These are phyloP conservation scores for Centroberyx gerrardi DNA, from an alignment of 2,797 vertebrate genomes.

Conservation along the genomic window DNA sequence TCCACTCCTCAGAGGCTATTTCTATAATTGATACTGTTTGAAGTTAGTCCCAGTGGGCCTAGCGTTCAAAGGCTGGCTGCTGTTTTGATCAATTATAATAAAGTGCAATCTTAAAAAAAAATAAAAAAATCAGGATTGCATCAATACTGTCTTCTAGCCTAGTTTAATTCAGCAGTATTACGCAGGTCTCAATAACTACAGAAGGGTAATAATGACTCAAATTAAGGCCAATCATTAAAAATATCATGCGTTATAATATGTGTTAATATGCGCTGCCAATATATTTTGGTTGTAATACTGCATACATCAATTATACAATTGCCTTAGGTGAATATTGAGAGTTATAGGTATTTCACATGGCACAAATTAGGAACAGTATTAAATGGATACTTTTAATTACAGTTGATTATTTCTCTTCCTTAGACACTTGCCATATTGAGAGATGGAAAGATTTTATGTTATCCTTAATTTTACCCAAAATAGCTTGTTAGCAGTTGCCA, in stretches of 20 bases:
- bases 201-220: conserved; percentile 23
- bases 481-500: neutral
- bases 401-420: neutral
- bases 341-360: neutral
- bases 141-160: conserved; percentile 62
- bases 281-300: neutral
- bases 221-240: neutral
- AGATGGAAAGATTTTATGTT: neutral
- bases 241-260: neutral
- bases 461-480: too few relatives aligned
- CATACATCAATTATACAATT: too few relatives aligned
- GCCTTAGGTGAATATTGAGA: neutral
- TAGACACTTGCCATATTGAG: neutral
- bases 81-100: conserved; percentile 86
- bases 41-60: conserved; percentile 73
- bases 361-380: neutral
- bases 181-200: conserved; percentile 25
- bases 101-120: conserved; percentile 70
- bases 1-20: conserved; percentile 78
- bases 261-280: neutral
- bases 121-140: conserved; percentile 57
- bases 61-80: conserved; percentile 76
- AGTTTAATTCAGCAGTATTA: conserved; percentile 23
- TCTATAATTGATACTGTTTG: conserved; percentile 87
- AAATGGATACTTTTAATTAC: neutral